Base-by-base conservation (phyloP, 2,888 invertebrate genomes). In the Sinhomidia bicolor region DNA sequence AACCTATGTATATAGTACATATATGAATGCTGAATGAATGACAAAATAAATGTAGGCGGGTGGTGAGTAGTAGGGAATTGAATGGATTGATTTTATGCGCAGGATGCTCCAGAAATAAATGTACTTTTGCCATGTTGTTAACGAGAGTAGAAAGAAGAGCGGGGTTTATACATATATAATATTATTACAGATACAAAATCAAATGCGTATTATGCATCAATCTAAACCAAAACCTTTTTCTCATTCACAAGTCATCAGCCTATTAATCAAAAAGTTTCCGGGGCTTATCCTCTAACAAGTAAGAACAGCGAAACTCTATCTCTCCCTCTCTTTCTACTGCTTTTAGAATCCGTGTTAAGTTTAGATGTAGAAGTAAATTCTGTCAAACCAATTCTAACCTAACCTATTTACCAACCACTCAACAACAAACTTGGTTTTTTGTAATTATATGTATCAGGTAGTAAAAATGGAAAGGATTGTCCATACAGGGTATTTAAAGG, bases 181-280 rank as follows among this genome's bases (percentile, higher is more conserved):
- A 78, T 44, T 23, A 1, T 23, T n/a, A 1, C 23, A 62, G 62
- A 62, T 29, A 71, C n/a, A 79, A 51, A 86, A 81, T 86, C 80
- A 80, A 86, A 54, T 44, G 71, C 60, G 71, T 79, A 79, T 74
- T 74, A 74, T 47, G 85, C 71, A 86, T 84, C 78, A 84, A 65
- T 26, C 65, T 17, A 20, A 79, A 85, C 57, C 81, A 44, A 41
- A 78, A 41, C 78, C 78, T 78, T 23, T 71, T 86, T 84, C 90
- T 91, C 92, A 91, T 92, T 92, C 92, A 92, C 92, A 92, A 92
- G 91, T 92, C 92, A 92, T 92, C 92, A 92, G 91, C 90, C 92
- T 91, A 92, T 92, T 92, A 92, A 92, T 92, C 92, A 92, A 92
- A 92, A 91, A 91, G 91, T 91, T 91, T 91, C 90, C 87, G 89